Conservation (phyloP, 2,888 invertebrate species). For the Salticus scenicus region DNA sequence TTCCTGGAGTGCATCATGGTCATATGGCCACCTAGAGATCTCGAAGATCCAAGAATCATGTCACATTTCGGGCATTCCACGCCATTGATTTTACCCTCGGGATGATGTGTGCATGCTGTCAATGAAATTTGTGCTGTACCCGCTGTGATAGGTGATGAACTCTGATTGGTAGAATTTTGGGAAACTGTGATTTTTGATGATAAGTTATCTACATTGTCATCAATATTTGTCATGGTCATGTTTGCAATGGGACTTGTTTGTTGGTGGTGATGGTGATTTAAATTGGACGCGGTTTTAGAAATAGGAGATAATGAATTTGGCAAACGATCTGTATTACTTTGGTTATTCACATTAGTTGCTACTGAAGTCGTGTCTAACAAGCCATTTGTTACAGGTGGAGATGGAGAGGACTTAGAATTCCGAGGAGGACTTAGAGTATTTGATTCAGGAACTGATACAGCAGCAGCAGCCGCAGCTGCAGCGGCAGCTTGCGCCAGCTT, state of each 20-base stretch:
- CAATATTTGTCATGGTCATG: conserved; percentile 68
- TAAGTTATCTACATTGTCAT: conserved; percentile 73
- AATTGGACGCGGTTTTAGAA: conserved; percentile 21
- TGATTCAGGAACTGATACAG: conserved; percentile 30
- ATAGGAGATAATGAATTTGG: conserved; percentile 32
- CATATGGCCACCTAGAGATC: conserved; percentile 81
- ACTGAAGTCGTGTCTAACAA: conserved; percentile 33
- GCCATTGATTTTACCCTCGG: conserved; percentile 93
- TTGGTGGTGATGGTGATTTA: conserved; percentile 40
- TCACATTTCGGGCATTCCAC: conserved; percentile 97
- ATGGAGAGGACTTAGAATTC: conserved; percentile 51
- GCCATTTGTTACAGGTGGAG: conserved; percentile 54
- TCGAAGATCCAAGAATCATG: conserved; percentile 90
- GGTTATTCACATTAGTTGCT: conserved; percentile 25
- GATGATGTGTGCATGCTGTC: conserved; percentile 87
- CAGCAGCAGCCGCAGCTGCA: conserved; percentile 77
- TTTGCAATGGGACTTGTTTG: conserved; percentile 69
- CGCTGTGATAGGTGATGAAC: conserved; percentile 75
- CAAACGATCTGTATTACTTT: conserved; percentile 46
- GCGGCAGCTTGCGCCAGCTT: conserved; percentile 76
- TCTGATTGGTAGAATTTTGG: conserved; percentile 75
- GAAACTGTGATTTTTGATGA: conserved; percentile 77
- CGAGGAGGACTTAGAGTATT: conserved; percentile 40
- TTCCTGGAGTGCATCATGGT: conserved; percentile 94
- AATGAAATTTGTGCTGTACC: conserved; percentile 82